A percentile compares a stretch with the other conserved stretches of the same genome.
phyloP scores from a whole-genome alignment of 2,888 invertebrate genomes.

The Chaetoderma sp. region DNA sequence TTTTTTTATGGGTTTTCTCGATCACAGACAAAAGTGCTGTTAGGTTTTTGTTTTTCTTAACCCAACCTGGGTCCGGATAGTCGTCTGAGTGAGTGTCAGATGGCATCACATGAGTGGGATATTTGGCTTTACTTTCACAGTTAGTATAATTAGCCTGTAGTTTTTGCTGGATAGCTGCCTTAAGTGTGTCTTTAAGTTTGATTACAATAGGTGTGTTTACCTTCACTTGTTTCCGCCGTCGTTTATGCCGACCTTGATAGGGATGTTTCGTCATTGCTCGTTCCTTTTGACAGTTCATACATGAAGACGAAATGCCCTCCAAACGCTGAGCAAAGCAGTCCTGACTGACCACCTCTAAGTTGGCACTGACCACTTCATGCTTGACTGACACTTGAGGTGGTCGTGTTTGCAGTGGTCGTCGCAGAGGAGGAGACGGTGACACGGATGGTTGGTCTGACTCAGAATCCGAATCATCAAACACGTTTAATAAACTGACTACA shows the following conservation, averaged over 20 bases:
- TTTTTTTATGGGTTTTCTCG: conserved; percentile 60
- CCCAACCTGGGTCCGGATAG: neutral
- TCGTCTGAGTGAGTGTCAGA: neutral
- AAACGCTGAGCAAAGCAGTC: conserved; percentile 49
- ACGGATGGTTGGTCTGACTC: neutral
- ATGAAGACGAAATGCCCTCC: conserved; percentile 52
- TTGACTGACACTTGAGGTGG: neutral
- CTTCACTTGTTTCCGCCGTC: conserved; percentile 37
- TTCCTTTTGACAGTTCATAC: conserved; percentile 60
- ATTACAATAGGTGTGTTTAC: conserved; percentile 61
- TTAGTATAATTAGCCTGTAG: conserved; percentile 28
- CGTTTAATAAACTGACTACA: no score
- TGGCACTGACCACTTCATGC: conserved; percentile 27
- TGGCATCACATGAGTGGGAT: neutral
- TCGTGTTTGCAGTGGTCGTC: neutral
- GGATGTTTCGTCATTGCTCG: conserved; percentile 32
- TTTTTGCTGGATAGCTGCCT: conserved; percentile 49
- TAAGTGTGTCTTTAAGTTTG: conserved; percentile 56
- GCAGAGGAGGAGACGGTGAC: neutral
- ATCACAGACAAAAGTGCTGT: conserved; percentile 63
- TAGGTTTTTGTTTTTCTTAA: conserved; percentile 61
- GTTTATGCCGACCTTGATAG: conserved; percentile 24
- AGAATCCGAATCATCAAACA: no score
- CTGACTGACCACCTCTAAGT: conserved; percentile 55
- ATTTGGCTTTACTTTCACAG: no score